Percentiles rank a stretch among this genome's conserved stretches.
phyloP scores from a whole-genome alignment of 2,113 vertebrate genomes.

The Sylvia atricapilla region DNA sequence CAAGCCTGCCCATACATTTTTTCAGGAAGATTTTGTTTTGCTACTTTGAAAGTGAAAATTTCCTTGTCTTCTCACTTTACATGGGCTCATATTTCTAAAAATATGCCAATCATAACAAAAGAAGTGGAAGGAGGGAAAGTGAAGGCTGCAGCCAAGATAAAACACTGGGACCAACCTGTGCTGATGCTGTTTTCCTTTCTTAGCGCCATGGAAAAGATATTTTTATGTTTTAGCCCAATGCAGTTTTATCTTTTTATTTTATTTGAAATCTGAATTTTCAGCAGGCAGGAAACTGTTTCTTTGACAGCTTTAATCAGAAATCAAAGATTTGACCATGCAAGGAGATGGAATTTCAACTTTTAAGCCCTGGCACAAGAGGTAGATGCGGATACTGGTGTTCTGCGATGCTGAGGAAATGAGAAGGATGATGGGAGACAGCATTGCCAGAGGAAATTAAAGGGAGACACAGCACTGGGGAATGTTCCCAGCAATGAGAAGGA shows the following conservation, averaged over 20 bases:
- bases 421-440: neutral
- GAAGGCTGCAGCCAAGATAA: neutral
- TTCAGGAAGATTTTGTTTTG: neutral
- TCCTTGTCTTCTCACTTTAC: neutral
- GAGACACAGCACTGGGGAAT: neutral
- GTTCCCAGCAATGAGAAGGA: neutral
- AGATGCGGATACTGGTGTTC: neutral
- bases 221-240: neutral
- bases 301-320: conserved; percentile 3
- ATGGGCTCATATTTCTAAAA: neutral
- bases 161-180: neutral
- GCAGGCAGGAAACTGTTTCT: neutral
- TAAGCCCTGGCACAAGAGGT: neutral
- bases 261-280: neutral
- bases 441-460: neutral
- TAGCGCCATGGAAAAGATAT: neutral
- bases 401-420: neutral
- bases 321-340: neutral
- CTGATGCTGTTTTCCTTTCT: neutral
- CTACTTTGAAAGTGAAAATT: neutral
- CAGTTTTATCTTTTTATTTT: neutral
- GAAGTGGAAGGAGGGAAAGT: neutral
- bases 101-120: neutral
- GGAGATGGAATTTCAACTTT: neutral
- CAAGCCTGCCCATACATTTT: neutral